Percentiles rank a stretch among this genome's conserved stretches.
These are phyloP conservation scores for Galaxea fascicularis DNA, from an alignment of 92 coral and sea anemone genomes.

Conservation along the genomic window DNA sequence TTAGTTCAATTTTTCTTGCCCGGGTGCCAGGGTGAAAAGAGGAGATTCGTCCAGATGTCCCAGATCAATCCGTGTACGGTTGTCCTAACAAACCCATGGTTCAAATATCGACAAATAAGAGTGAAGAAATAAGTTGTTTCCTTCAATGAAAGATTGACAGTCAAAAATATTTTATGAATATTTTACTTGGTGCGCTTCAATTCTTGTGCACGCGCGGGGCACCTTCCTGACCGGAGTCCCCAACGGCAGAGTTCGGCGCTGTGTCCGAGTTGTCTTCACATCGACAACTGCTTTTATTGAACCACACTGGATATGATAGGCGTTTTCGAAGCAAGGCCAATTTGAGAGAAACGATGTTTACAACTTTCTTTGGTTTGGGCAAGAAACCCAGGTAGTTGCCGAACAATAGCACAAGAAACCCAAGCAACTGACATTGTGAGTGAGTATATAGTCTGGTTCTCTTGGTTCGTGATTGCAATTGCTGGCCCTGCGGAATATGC, in stretches of 20 bases:
- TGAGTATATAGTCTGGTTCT: neutral
- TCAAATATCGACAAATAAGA: too few relatives aligned
- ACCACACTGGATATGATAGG: neutral
- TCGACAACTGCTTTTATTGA: neutral
- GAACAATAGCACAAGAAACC: neutral
- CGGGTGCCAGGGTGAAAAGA: neutral
- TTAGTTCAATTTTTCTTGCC: neutral
- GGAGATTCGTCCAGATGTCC: neutral
- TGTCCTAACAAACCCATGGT: too few relatives aligned
- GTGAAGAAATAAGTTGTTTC: neutral
- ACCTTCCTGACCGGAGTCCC: too few relatives aligned
- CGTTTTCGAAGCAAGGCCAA: neutral
- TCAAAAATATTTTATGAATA: neutral
- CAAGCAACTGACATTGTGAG: neutral
- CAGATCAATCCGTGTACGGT: too few relatives aligned
- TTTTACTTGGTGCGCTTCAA: neutral
- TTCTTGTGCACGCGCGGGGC: too few relatives aligned
- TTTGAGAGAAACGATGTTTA: neutral
- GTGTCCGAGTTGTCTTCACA: neutral
- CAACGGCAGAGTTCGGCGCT: neutral
- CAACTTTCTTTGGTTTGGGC: neutral
- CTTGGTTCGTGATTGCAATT: too few relatives aligned
- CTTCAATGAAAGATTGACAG: conserved; percentile 33
- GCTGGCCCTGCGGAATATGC: too few relatives aligned
- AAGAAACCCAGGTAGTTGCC: neutral